Base-by-base conservation (phyloP, 2,888 invertebrate genomes). In the Amphipyra berbera region DNA sequence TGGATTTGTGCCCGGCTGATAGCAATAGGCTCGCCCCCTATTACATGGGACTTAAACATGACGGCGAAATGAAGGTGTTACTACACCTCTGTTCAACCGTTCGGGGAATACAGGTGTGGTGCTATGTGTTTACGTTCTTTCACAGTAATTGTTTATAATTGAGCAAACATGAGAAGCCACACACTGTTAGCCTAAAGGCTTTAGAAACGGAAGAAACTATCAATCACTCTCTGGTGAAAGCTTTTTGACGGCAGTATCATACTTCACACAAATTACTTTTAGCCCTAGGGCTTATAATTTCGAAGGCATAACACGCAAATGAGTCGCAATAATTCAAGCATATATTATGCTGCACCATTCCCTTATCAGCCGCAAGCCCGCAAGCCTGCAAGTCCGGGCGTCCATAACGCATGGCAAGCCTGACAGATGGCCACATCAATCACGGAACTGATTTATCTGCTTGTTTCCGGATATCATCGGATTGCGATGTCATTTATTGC, bases 391-490 rank as follows among this genome's bases (percentile, higher is more conserved):
- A 30, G 30, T 30, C 30, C 30, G 12, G 12, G 53, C 15, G 15
- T 38, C 42, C 65, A 63, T 63, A 61, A 60, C 63, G 66, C 54
- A 27, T 61, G 59, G 35, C 73, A 52, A 71, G 55, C 54, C 40
- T 56, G 77, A 74, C 72, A 49, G 62, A 74, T 56, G 61, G 47
- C 49, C 6, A 10, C 69, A 81, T 79, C 73, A 56, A 63, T 78
- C 72, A 70, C 45, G n/a, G 41, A 46, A 50, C 65, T 54, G 71
- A 78, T 76, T 69, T 71, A 58, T 73, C 67, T 61, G 55, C 45
- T 46, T 54, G 62, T 60, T 67, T 61, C 75, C 69, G 62, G 59
- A 72, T 62, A 50, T 58, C 59, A 72, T 65, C 60, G 71, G 73
- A 63, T 75, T 61, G 37, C 49, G 42, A 48, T 62, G 65, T 50